Percentiles rank a stretch among this genome's conserved stretches.
phyloP scores from a whole-genome alignment of 2,888 invertebrate genomes.

The Tetheella fluctuosa region DNA sequence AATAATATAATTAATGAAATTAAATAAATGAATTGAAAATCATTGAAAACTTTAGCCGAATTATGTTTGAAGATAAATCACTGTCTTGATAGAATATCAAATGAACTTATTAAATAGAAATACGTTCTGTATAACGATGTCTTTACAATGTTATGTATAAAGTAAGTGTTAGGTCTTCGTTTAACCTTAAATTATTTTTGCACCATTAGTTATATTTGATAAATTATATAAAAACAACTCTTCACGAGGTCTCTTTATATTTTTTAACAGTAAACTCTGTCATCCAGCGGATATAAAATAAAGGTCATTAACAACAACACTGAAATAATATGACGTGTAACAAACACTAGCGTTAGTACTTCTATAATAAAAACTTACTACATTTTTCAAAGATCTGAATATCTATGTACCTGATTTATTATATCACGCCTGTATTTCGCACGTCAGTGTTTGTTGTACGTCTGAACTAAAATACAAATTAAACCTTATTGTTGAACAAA shows the following conservation, averaged over 20 bases:
- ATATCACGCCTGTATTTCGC: slow-evolving; percentile 4
- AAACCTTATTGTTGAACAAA: slow-evolving; percentile 29
- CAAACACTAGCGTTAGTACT: slow-evolving; percentile 3
- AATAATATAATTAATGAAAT: slow-evolving; percentile 18
- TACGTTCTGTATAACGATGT: background rate
- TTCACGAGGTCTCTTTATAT: slow-evolving; percentile 23
- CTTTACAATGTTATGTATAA: background rate
- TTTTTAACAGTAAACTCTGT: slow-evolving; percentile 14
- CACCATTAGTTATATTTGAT: slow-evolving; percentile 56
- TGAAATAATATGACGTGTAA: background rate
- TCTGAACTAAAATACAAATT: slow-evolving; percentile 22
- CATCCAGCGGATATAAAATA: background rate
- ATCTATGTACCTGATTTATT: background rate
- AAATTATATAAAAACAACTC: slow-evolving; percentile 45
- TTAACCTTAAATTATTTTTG: slow-evolving; percentile 56
- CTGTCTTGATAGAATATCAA: background rate
- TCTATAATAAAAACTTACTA: background rate
- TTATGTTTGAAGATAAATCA: background rate
- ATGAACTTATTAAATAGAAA: background rate
- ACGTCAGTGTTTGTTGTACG: slow-evolving; percentile 16
- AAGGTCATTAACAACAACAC: background rate
- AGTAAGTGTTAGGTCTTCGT: slow-evolving; percentile 7
- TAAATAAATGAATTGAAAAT: background rate
- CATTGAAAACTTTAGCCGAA: background rate
- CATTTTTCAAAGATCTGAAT: background rate